These are phyloP conservation scores for Plemyria rubiginata DNA, from an alignment of 2,888 invertebrate genomes.

Conservation along the genomic window DNA sequence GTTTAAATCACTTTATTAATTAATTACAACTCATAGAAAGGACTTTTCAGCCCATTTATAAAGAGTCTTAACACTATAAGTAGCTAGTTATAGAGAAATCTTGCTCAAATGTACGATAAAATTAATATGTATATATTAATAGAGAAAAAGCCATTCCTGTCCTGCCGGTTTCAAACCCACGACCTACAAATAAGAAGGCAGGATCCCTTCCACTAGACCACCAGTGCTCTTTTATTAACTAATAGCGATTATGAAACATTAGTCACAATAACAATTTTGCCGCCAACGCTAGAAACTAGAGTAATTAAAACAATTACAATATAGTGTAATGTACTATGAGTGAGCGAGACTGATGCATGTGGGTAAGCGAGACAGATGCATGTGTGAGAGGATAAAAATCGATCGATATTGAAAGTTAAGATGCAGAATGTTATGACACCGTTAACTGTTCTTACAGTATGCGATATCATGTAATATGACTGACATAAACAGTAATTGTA, in stretches of 20 bases:
- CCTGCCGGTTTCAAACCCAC: too few relatives aligned
- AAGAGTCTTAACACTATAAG: too few relatives aligned
- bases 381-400: constrained; percentile 42
- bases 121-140: too few relatives aligned
- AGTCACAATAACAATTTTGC: constrained; percentile 22
- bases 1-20: too few relatives aligned
- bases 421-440: constrained; percentile 60
- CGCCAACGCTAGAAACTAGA: constrained; percentile 40
- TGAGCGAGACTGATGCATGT: constrained; percentile 49
- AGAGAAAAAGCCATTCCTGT: too few relatives aligned
- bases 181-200: too few relatives aligned
- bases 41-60: too few relatives aligned
- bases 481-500: too few relatives aligned
- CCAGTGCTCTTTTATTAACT: not conserved
- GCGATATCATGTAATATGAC: constrained; percentile 41
- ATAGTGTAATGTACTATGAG: constrained; percentile 35
- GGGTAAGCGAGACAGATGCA: constrained; percentile 44
- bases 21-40: too few relatives aligned
- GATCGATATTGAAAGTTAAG: constrained; percentile 73
- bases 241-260: constrained; percentile 19
- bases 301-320: constrained; percentile 38
- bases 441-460: constrained; percentile 53
- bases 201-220: too few relatives aligned
- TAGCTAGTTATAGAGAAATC: too few relatives aligned
- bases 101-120: too few relatives aligned